Evolutionary conservation across 2,797 vertebrate genomes (phyloP), one percentile per base, ranked within the genome.

Genomic region (Orestias chungarensis): DNA sequence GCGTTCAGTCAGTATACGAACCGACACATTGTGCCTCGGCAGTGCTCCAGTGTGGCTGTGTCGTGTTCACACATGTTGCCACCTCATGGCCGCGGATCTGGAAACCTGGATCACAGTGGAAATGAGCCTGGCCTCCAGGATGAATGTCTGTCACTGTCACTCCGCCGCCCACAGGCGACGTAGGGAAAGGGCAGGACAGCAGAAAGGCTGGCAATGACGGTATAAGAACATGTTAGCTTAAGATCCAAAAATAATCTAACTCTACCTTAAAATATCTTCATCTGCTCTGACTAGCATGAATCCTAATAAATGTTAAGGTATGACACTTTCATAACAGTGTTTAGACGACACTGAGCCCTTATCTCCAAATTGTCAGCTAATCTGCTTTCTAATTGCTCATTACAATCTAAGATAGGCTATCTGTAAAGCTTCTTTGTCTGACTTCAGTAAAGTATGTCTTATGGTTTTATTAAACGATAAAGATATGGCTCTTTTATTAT

Each of bases 131-230:
- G 74, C 96, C 97, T 25, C 96, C 96, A 0, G 97, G 96, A 74
- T 97, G 96, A 80, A 97, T 95, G 79, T 96, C 96, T 0, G 95
- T 97, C 75, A 98, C 96, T 0, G 95, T 96, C 75, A 97, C 96
- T 1, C 96, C 96, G 0, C 97, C 97, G 0, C 94, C 94, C 76
- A 94, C 93, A 6, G 96, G 96, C 59, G 94, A 96, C 42, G 85
- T 89, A 42, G 97, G 96, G 76, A 97, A 96, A 6, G 94, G 92
- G 6, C 97, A 98, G 89, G 96, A 96, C 75, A 97, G 91, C 65
- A 96, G 94, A 66, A 96, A 98, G 17, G 96, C 97, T 98, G 90
- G 62, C 29, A 78, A 38, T 31, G 43, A 68, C 64, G 44, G 20
- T 52, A 15, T 31, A 78, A 9, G 11, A 61, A 67, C n/a, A 33